Evolutionary conservation across 2,113 vertebrate genomes (phyloP).

Genomic region (Australoheros scitulus): DNA sequence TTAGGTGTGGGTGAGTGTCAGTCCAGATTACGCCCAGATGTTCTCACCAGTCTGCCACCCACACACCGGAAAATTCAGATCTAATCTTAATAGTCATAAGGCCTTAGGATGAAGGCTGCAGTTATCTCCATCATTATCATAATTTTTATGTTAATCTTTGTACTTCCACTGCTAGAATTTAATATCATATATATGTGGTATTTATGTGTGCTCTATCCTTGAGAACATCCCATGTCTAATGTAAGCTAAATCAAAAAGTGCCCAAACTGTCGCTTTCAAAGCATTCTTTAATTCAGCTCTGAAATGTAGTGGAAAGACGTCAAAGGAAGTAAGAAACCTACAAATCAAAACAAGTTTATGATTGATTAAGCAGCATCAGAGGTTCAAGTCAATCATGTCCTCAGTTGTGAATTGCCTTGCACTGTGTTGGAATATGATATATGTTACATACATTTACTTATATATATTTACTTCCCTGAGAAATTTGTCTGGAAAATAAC

Average conservation of each 20-base stretch:
- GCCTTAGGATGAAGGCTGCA: conserved; percentile 50
- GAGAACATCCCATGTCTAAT: conserved; percentile 8
- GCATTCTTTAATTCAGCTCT: background rate
- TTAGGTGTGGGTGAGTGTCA: conserved; percentile 71
- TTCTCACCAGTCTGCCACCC: conserved; percentile 63
- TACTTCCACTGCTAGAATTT: conserved; percentile 29
- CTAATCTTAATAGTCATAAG: conserved; percentile 62
- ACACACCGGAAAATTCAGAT: conserved; percentile 60
- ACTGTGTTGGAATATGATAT: too few relatives aligned
- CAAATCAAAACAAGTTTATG: background rate
- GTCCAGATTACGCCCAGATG: conserved; percentile 55
- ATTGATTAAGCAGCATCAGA: background rate
- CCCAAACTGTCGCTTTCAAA: background rate
- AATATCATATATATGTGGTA: conserved; percentile 25
- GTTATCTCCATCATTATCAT: conserved; percentile 47
- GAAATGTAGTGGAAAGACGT: background rate
- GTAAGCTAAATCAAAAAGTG: conserved; percentile 5
- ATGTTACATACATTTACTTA: too few relatives aligned
- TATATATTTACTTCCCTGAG: too few relatives aligned
- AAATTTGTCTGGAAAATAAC: too few relatives aligned
- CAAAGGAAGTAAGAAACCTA: background rate
- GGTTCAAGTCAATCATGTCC: background rate
- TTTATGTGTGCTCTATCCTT: conserved; percentile 7
- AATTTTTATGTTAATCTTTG: conserved; percentile 35
- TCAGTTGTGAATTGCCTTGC: background rate